These are phyloP conservation scores for Latrodectus elegans DNA, from an alignment of 2,888 invertebrate species.

Conservation along the genomic window DNA sequence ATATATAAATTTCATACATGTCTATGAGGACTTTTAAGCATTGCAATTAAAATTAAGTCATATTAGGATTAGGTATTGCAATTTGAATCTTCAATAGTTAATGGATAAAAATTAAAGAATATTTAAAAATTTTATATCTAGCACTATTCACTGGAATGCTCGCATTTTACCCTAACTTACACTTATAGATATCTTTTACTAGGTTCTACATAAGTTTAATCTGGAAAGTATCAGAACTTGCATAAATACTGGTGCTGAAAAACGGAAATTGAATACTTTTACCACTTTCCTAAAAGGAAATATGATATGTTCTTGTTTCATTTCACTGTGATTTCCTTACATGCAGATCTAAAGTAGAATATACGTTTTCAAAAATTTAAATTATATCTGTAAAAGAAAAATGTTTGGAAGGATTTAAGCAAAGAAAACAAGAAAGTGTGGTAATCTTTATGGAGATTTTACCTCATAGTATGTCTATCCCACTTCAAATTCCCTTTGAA, in stretches of 20 bases:
- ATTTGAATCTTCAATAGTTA: too few species aligned
- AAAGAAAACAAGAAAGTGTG: conserved; percentile 29
- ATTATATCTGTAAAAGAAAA: conserved; percentile 26
- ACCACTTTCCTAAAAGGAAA: conserved; percentile 47
- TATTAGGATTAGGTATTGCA: too few species aligned
- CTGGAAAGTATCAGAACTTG: conserved; percentile 20
- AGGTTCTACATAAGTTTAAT: neutral
- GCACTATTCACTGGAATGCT: too few species aligned
- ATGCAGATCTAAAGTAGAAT: conserved; percentile 29
- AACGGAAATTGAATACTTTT: conserved; percentile 63
- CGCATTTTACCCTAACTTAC: too few species aligned
- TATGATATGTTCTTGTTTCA: conserved; percentile 28
- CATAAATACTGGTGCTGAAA: conserved; percentile 25
- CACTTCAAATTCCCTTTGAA: conserved; percentile 39
- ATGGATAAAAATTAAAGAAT: too few species aligned
- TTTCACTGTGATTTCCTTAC: conserved; percentile 18
- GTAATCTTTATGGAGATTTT: conserved; percentile 57
- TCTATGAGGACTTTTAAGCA: too few species aligned
- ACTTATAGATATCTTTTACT: too few species aligned
- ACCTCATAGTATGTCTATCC: conserved; percentile 25
- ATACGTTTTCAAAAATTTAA: conserved; percentile 15
- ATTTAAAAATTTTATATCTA: too few species aligned
- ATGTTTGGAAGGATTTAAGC: neutral
- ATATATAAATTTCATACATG: too few species aligned
- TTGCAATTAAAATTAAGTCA: too few species aligned